Conservation (phyloP, 1,140 invertebrate genomes). For the Anoplolepis gracilipes region DNA sequence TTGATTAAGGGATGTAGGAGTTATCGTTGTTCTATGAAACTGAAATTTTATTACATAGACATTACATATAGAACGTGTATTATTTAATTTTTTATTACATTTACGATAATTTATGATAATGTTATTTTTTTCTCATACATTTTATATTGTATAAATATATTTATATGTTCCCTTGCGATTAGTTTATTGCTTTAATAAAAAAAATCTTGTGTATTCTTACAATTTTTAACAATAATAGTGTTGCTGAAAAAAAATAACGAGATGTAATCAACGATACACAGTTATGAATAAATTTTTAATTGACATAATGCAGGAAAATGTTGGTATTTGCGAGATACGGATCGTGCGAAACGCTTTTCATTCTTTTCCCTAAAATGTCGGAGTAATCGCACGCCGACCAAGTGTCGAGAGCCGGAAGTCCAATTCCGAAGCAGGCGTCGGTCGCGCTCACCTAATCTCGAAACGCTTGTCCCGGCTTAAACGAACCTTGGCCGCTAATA, state of each 20-base stretch:
- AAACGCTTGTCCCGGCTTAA: conserved; percentile 65
- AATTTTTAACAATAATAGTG: not conserved
- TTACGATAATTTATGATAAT: not conserved
- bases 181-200: not conserved
- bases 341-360: not conserved
- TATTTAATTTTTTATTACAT: not conserved
- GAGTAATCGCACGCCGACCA: conserved; percentile 47
- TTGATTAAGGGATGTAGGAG: conserved; percentile 25
- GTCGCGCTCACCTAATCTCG: conserved; percentile 42
- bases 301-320: no score
- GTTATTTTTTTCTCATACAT: not conserved
- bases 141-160: not conserved
- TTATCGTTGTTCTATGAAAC: conserved; percentile 4
- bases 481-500: conserved; percentile 72
- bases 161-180: not conserved
- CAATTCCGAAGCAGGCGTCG: conserved; percentile 59
- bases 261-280: not conserved
- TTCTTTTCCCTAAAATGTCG: conserved; percentile 21
- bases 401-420: conserved; percentile 39
- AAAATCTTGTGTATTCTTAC: not conserved
- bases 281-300: conserved; percentile 21
- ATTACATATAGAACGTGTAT: not conserved
- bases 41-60: conserved; percentile 24
- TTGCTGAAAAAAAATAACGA: not conserved
- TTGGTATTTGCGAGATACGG: not conserved